Evolutionary conservation across 1,140 invertebrate genomes (phyloP), one percentile per base, ranked within the genome.

Genomic region (Hesperophylax magnus): DNA sequence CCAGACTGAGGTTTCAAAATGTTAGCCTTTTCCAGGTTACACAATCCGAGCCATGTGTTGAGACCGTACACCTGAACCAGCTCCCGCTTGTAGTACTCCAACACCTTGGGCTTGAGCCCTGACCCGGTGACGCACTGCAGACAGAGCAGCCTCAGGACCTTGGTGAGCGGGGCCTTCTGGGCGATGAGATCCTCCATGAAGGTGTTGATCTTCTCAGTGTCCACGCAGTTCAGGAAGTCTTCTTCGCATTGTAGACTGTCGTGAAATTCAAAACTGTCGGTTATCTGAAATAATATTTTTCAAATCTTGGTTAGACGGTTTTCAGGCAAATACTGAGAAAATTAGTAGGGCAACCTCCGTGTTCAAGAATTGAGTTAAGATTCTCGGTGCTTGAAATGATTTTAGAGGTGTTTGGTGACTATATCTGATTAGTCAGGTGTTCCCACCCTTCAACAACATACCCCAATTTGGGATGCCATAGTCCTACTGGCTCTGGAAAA

Each of bases 181-280:
- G 95, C 95, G 81, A 99, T 98, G 84, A 95, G 93, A 86, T 98
- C 96, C 90, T 99, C 98, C 84, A 99, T 98, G 85, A 95, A 97
- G 0, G 94, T 88, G 87, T 94, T 95, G 0, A 95, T 91, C 89
- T 96, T 97, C 85, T 99, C 98, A 1, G 96, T 95, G 81, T 98
- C 97, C 22, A 97, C 92, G 79, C 96, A 97, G 86, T 97, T 96
- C 80, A 98, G 91, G 84, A 98, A 94, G 86, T 98, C 97, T 88
- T 99, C 97, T 88, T 98, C 97, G 65, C 91, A 92, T 39, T 90
- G 89, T 22, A 92, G 86, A 18, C 88, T 90, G 79, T 92, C 92
- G 31, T 90, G 88, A 80, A 92, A 92, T 5, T 91, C 86, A 81
- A 90, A 89, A 0, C 84, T 84, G 80, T 91, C 91, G 52, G 90